Evolutionary conservation across 2,888 invertebrate species (phyloP).

Genomic region (Noctuana brunneofusca): DNA sequence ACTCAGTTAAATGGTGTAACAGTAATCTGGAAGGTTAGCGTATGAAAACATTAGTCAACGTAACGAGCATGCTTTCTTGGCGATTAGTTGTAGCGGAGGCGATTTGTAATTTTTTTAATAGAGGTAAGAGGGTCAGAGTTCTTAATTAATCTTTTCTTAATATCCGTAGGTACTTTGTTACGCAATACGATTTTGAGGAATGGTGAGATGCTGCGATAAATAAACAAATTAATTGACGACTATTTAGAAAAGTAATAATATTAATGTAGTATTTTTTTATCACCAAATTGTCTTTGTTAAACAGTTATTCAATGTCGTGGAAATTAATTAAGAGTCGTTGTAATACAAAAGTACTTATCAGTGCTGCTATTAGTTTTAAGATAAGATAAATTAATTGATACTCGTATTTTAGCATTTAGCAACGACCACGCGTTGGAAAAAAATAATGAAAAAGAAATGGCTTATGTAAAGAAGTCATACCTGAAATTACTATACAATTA

Average conservation of each 20-base stretch:
- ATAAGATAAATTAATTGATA: too few relatives aligned
- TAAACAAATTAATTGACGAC: neutral
- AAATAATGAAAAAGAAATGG: too few relatives aligned
- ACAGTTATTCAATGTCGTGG: neutral
- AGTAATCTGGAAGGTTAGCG: constrained; percentile 59
- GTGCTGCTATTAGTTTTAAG: too few relatives aligned
- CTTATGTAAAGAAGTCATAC: too few relatives aligned
- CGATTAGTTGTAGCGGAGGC: constrained; percentile 51
- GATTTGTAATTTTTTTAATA: constrained; percentile 32
- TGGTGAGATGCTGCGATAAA: constrained; percentile 34
- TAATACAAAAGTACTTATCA: neutral
- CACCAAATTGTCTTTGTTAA: neutral
- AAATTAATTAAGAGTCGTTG: neutral
- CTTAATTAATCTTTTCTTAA: constrained; percentile 29
- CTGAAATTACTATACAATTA: too few relatives aligned
- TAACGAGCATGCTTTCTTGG: constrained; percentile 56
- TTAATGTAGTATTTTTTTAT: neutral
- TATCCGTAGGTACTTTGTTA: constrained; percentile 42
- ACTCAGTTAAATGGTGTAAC: constrained; percentile 67
- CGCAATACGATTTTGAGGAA: constrained; percentile 53
- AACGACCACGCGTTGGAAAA: too few relatives aligned
- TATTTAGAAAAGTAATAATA: neutral
- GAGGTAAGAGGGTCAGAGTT: constrained; percentile 53
- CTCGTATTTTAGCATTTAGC: too few relatives aligned
- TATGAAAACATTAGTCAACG: constrained; percentile 72